A percentile compares a stretch with the other conserved stretches of the same genome.
phyloP scores from a whole-genome alignment of 2,113 vertebrate species.

The Phalacrocorax brasilianus region DNA sequence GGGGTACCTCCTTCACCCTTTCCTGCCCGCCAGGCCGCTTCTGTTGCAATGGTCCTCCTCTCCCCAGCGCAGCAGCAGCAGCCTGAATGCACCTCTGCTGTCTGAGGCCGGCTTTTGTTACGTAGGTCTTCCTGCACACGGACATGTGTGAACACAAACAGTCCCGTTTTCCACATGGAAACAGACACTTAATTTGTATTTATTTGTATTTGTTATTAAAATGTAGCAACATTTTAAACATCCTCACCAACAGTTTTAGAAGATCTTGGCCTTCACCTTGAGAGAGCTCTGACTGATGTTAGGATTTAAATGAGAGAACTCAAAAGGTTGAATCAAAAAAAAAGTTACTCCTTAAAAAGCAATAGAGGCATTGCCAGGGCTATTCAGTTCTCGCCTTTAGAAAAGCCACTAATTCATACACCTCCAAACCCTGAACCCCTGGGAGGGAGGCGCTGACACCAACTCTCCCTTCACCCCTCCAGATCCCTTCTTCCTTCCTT shows the following conservation, averaged over 20 bases:
- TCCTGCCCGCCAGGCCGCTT: not conserved
- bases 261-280: not conserved
- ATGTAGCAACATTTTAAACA: not conserved
- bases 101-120: not conserved
- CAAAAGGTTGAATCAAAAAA: not conserved
- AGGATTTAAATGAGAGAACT: not conserved
- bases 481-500: not conserved
- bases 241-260: not conserved
- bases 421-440: not conserved
- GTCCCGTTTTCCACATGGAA: not conserved
- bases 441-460: not conserved
- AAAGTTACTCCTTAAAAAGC: not conserved
- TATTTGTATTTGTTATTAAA: too few relatives aligned
- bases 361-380: not conserved
- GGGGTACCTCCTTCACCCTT: not conserved
- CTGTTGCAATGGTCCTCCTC: not conserved
- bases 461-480: not conserved
- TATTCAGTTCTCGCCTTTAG: not conserved
- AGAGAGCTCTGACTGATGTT: not conserved
- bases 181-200: rapidly evolving
- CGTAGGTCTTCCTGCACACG: not conserved
- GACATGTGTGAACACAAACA: not conserved
- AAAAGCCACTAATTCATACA: not conserved
- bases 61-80: not conserved
- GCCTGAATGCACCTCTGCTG: not conserved